Conservation (phyloP, 2,888 invertebrate genomes). For the Dimorphilus gyrociliatus region DNA sequence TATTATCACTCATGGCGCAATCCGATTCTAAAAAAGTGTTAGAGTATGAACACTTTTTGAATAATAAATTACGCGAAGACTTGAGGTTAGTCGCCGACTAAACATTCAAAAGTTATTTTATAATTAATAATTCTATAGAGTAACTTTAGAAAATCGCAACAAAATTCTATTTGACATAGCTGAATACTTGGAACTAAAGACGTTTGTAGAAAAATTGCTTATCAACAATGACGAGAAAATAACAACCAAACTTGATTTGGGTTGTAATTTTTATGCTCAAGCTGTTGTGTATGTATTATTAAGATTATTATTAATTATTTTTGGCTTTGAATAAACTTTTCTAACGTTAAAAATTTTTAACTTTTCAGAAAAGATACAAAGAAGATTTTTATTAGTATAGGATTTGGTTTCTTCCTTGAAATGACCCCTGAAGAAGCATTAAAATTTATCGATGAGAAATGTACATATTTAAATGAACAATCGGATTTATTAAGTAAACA, state of each 20-base stretch:
- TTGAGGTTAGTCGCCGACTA: constrained; percentile 38
- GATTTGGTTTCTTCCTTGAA: constrained; percentile 57
- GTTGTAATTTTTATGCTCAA: constrained; percentile 67
- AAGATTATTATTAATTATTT: background rate
- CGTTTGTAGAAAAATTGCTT: too few relatives aligned
- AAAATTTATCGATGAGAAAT: constrained; percentile 52
- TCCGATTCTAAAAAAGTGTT: constrained; percentile 38
- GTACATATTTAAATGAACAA: constrained; percentile 48
- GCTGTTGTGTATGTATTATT: constrained; percentile 45
- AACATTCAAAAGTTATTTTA: background rate
- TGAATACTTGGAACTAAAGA: too few relatives aligned
- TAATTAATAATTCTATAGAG: too few relatives aligned
- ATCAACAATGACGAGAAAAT: constrained; percentile 46
- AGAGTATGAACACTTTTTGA: constrained; percentile 56
- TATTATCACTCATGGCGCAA: too few relatives aligned
- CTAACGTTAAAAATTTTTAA: constrained; percentile 1
- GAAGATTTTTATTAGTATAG: constrained; percentile 53
- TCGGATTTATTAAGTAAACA: constrained; percentile 49
- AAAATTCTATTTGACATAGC: too few relatives aligned
- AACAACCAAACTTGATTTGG: constrained; percentile 59
- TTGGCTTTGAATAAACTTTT: too few relatives aligned
- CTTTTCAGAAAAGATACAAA: constrained; percentile 43
- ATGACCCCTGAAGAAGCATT: constrained; percentile 54
- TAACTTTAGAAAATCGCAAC: too few relatives aligned
- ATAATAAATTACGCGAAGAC: constrained; percentile 57